phyloP scores from a whole-genome alignment of 2,888 invertebrate genomes.

The Hemicrepidius hirtus region DNA sequence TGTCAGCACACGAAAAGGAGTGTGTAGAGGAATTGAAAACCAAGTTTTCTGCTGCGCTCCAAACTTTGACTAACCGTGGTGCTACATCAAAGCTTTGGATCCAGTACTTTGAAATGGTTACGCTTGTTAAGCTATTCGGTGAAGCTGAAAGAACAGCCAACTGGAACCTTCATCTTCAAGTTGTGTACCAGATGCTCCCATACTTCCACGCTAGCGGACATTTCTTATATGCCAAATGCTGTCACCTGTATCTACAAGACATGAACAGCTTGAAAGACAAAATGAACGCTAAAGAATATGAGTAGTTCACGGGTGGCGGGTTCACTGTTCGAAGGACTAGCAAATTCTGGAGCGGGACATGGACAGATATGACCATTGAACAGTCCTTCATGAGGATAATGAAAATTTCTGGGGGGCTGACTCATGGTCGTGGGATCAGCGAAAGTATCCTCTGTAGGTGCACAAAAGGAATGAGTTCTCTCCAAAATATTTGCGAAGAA shows the following conservation, averaged over 20 bases:
- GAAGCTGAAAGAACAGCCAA: conserved; percentile 31
- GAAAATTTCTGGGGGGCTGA: conserved; percentile 23
- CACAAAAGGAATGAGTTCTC: conserved; percentile 2
- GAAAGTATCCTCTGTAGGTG: conserved; percentile 26
- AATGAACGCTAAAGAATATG: conserved; percentile 10
- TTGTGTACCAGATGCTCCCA: conserved; percentile 16
- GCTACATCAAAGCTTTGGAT: conserved; percentile 31
- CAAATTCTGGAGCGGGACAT: conserved; percentile 24
- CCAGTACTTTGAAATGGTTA: conserved; percentile 36
- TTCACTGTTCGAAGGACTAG: conserved; percentile 19
- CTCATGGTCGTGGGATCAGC: conserved; percentile 24
- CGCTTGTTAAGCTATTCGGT: conserved; percentile 32
- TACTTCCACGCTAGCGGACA: conserved; percentile 29
- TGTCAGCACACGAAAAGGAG: conserved; percentile 29
- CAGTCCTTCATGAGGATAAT: conserved; percentile 23
- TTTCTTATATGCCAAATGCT: conserved; percentile 20
- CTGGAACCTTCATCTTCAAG: conserved; percentile 25
- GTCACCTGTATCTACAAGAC: conserved; percentile 27
- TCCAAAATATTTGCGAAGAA: conserved; percentile 25
- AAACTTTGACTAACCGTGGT: background rate
- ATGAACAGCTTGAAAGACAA: conserved; percentile 28
- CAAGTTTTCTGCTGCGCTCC: conserved; percentile 1
- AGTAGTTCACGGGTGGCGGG: conserved; percentile 5
- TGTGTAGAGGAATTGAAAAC: conserved; percentile 18
- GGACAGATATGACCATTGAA: conserved; percentile 25